Conservation (phyloP, 2,113 vertebrate genomes). For the Tretioscincus oriximinensis region DNA sequence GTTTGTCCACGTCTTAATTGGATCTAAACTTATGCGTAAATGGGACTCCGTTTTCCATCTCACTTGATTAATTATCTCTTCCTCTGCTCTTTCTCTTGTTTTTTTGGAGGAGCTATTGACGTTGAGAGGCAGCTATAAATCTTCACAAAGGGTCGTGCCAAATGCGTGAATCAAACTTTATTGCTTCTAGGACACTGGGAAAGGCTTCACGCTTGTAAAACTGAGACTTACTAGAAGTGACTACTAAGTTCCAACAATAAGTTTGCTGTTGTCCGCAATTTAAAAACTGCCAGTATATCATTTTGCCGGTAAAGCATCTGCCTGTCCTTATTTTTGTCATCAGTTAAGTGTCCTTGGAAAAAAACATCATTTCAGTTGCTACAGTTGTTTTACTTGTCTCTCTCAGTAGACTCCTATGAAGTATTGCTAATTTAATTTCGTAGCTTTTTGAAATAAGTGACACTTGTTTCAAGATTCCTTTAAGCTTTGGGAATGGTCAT, state of each 20-base stretch:
- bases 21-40: not conserved
- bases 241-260: not conserved
- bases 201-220: not conserved
- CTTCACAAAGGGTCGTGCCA: not conserved
- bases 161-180: slow-evolving; percentile 11
- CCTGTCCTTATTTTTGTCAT: slow-evolving; percentile 18
- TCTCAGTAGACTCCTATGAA: not conserved
- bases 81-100: not conserved
- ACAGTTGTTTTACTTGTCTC: not conserved
- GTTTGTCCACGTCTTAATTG: not conserved
- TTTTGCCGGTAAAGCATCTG: not conserved
- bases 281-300: slow-evolving; percentile 1
- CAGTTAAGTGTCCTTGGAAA: slow-evolving; percentile 17
- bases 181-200: not conserved
- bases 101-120: not conserved
- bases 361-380: too few species aligned
- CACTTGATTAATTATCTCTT: not conserved
- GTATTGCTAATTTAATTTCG: not conserved
- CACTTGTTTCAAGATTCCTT: slow-evolving; percentile 15
- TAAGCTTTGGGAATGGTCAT: not conserved
- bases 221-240: not conserved
- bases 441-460: slow-evolving; percentile 1
- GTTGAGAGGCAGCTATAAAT: not conserved
- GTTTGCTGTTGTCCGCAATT: not conserved
- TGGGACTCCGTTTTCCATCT: slow-evolving; percentile 1